Evolutionary conservation across 2,888 invertebrate species (phyloP).

Genomic region (Hanleya hanleyi): DNA sequence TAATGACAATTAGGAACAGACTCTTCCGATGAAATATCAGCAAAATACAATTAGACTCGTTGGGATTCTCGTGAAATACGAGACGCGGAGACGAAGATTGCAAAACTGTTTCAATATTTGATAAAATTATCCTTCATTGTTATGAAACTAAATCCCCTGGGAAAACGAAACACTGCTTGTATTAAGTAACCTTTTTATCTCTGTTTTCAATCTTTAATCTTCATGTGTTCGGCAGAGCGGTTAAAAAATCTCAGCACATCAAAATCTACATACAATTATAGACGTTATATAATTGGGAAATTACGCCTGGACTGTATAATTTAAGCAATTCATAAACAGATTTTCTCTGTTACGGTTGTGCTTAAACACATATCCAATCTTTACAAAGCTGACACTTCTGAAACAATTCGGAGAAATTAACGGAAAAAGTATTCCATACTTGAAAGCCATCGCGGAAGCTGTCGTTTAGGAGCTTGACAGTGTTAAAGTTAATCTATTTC

Average conservation of each 20-base stretch:
- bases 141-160: background rate
- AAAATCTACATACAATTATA: background rate
- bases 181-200: background rate
- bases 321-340: background rate
- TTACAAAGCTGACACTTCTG: background rate
- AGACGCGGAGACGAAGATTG: background rate
- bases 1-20: background rate
- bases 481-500: background rate
- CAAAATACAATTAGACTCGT: slow-evolving; percentile 1
- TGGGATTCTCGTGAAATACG: background rate
- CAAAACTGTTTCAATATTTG: slow-evolving; percentile 10
- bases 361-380: background rate
- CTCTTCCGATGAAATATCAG: background rate
- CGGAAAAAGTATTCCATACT: background rate
- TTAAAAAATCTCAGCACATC: background rate
- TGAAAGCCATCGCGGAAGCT: background rate
- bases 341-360: background rate
- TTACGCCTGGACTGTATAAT: background rate
- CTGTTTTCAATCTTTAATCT: background rate
- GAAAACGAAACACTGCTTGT: background rate
- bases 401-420: background rate
- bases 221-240: background rate
- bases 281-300: background rate
- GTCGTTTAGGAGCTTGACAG: background rate
- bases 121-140: slow-evolving; percentile 9